Evolutionary conservation across 1,140 invertebrate genomes (phyloP), one percentile per base, ranked within the genome.

Genomic region (Scaptomyza montana): DNA sequence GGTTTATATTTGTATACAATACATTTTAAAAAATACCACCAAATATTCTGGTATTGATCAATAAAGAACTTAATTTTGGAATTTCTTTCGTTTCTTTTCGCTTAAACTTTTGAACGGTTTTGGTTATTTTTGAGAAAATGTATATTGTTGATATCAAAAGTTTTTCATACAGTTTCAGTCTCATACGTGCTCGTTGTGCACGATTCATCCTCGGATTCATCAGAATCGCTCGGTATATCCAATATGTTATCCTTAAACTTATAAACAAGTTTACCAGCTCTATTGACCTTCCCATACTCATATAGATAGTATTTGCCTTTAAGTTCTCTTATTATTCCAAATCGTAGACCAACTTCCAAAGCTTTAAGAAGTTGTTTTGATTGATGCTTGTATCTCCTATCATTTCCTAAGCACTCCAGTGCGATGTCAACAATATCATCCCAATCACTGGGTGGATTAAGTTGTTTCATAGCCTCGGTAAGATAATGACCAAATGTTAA

Each of bases 241-340:
- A 36, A 36, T 36, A 36, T 36, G 1, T 36, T 36, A 9, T 8
- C 7, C 33, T 36, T 36, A 36, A 36, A 36, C 8, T 8, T 9
- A 9, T 36, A 36, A 1, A 9, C 8, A 8, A 36, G 8, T 36
- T 36, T 36, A 36, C 33, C 33, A 36, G 33, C 33, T 36, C 33
- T 8, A 8, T 36, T 43, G 5, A 77, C 21, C 13, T 51, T n/a
- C 0, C 39, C 74, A 51, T 80, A 77, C 50, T 85, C 80, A 56
- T 74, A 55, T 12, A 79, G n/a, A 70, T 80, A 85, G 46, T 77
- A 77, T 65, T 74, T 85, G 19, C 53, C 46, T 49, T 72, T 25
- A 3, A 66, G 33, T 51, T 66, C 51, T 9, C 53, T 56, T 63
- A 71, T 77, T 36, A 77, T 74, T 3, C 77, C 79, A 51, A 78